Evolutionary conservation across 2,113 vertebrate genomes (phyloP), one percentile per base, ranked within the genome.

Genomic region (Triplophysa siluroides): DNA sequence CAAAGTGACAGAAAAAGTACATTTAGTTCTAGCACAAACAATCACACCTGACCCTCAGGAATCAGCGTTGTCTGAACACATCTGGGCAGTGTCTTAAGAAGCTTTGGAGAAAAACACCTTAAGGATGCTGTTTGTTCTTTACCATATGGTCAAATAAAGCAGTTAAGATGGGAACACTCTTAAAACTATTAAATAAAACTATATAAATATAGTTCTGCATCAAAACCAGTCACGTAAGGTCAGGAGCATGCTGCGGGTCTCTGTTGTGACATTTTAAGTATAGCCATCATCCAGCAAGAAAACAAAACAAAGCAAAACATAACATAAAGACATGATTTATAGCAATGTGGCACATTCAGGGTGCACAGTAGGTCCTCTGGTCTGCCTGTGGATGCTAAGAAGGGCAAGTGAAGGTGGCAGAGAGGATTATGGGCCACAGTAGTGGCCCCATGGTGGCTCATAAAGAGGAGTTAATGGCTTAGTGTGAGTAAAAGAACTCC

Each of bases 391-490:
- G 87, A 71, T 78, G 66, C 82, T 79, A 65, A 84, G 85, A 90
- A 91, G 90, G 91, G 88, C 90, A 90, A 85, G 79, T 87, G 89
- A 92, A 91, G 88, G 90, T 90, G 90, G 88, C 81, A 85, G 83
- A 73, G 72, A 23, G 71, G 92, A 92, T 92, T 92, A 93, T 87
- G 81, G 89, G 84, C 87, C 88, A 88, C 80, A 87, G 88, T 79
- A 83, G 85, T 86, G 86, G 88, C 86, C 85, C 83, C 86, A 84
- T 56, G 76, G 82, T 84, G 89, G 82, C 84, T 63, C 86, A 90
- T 90, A 91, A 91, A 91, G 90, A 89, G 86, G 88, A 92, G 90
- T 92, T 93, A 93, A 92, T 92, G 90, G 88, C 87, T 90, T 85
- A 86, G 76, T 88, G 88, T 90, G 76, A 91, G 90, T 90, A 88